Evolutionary conservation across 2,797 vertebrate genomes (phyloP).

Genomic region (Alauda arvensis): DNA sequence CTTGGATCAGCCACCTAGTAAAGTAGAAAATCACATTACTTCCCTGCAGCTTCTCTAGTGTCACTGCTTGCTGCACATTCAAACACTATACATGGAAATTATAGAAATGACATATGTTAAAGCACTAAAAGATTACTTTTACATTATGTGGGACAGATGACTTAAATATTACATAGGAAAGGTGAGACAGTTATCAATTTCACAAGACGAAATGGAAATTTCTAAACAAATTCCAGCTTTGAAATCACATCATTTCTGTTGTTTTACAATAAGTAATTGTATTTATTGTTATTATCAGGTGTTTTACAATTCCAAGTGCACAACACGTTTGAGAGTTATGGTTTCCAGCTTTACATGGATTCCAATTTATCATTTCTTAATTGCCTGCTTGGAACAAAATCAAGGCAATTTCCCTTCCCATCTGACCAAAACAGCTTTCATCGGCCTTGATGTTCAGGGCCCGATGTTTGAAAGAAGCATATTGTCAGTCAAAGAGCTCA

Average conservation of each 20-base stretch:
- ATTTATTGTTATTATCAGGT: slow-evolving; percentile 60
- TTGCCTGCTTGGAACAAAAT: slow-evolving; percentile 69
- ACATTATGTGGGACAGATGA: neutral
- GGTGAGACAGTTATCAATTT: neutral
- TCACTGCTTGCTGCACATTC: neutral
- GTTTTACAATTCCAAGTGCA: slow-evolving; percentile 59
- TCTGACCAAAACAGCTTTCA: slow-evolving; percentile 47
- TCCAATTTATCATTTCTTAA: slow-evolving; percentile 71
- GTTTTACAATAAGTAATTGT: slow-evolving; percentile 42
- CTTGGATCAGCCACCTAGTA: neutral
- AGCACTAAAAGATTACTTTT: neutral
- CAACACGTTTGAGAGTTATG: slow-evolving; percentile 49
- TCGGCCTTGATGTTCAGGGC: slow-evolving; percentile 36
- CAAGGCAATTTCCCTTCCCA: slow-evolving; percentile 64
- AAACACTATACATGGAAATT: neutral
- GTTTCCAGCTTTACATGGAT: slow-evolving; percentile 41
- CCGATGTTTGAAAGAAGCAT: neutral
- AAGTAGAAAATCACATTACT: neutral
- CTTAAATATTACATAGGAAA: neutral
- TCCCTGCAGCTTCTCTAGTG: neutral
- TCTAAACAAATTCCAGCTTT: neutral
- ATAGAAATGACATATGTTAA: neutral
- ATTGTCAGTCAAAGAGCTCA: neutral
- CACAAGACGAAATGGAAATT: neutral
- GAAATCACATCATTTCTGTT: neutral